Conservation (phyloP, 2,797 vertebrate genomes). For the Peromyscus melanophrys region DNA sequence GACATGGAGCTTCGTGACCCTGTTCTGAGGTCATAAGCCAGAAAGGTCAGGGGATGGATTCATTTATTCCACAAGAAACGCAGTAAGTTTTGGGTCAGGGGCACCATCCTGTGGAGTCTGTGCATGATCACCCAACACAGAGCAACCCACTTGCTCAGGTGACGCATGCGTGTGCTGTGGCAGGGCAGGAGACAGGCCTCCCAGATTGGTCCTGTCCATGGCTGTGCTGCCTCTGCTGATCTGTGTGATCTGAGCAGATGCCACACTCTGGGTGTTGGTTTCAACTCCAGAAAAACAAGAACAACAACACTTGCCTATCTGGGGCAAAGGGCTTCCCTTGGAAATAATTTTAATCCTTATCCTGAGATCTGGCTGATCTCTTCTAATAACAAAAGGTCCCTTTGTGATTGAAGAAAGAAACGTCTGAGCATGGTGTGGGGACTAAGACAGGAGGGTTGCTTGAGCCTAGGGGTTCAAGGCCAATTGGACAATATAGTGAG, state of each 20-base stretch:
- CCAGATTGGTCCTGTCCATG: neutral
- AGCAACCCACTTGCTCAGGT: neutral
- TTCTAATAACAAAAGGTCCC: conserved; percentile 29
- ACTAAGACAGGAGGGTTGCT: neutral
- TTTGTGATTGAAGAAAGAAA: conserved; percentile 49
- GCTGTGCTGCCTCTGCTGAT: conserved; percentile 1
- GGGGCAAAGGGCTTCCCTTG: neutral
- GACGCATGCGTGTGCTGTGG: neutral
- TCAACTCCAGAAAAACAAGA: conserved; percentile 62
- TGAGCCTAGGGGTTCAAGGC: neutral
- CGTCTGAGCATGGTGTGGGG: too few species aligned
- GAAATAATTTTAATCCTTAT: conserved; percentile 52
- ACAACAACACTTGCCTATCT: neutral
- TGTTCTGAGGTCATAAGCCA: conserved; percentile 48
- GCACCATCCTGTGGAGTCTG: conserved; percentile 32
- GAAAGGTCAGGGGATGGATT: neutral
- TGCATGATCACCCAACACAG: neutral
- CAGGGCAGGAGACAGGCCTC: neutral
- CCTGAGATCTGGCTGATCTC: neutral
- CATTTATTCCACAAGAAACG: conserved; percentile 29
- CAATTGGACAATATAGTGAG: neutral
- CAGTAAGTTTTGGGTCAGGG: conserved; percentile 26
- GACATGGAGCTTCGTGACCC: neutral
- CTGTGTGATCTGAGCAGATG: conserved; percentile 6
- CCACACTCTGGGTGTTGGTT: conserved; percentile 43